Conservation (phyloP, 2,797 vertebrate species). For the Discoglossus pictus region DNA sequence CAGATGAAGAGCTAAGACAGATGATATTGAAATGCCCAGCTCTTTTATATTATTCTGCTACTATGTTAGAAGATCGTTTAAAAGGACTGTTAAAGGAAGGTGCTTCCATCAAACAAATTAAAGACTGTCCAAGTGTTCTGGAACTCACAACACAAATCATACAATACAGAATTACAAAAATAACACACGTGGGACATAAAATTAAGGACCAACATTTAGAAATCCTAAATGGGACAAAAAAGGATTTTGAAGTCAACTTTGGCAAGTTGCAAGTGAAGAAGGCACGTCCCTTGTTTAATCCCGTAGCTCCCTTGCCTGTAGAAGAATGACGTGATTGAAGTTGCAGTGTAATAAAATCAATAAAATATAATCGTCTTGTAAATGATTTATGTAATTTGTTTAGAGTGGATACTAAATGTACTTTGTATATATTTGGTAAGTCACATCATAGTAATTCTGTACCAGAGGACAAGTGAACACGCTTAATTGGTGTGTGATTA, state of each 20-base stretch:
- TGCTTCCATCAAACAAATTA: constrained; percentile 80
- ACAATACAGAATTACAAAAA: constrained; percentile 79
- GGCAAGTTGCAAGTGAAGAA: constrained; percentile 78
- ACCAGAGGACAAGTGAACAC: no score
- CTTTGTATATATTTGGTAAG: no score
- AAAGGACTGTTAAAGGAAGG: constrained; percentile 75
- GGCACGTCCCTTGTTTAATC: constrained; percentile 89
- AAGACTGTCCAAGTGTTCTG: constrained; percentile 77
- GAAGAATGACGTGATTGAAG: constrained; percentile 69
- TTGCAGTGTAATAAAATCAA: no score
- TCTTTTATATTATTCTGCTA: constrained; percentile 81
- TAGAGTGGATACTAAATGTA: no score
- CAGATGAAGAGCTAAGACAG: constrained; percentile 72
- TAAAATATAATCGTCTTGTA: no score
- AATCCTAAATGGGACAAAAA: constrained; percentile 85
- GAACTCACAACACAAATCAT: constrained; percentile 88
- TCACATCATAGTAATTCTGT: no score
- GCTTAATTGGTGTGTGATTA: no score
- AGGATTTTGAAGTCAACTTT: constrained; percentile 86
- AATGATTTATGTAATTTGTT: no score
- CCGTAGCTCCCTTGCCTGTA: constrained; percentile 79
- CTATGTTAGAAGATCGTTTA: constrained; percentile 80
- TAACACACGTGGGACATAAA: constrained; percentile 74
- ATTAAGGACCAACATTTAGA: constrained; percentile 76
- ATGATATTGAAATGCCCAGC: constrained; percentile 83